A percentile compares a stretch with the other conserved stretches of the same genome.
phyloP scores from a whole-genome alignment of 1,140 invertebrate genomes.

The Arion vulgaris region DNA sequence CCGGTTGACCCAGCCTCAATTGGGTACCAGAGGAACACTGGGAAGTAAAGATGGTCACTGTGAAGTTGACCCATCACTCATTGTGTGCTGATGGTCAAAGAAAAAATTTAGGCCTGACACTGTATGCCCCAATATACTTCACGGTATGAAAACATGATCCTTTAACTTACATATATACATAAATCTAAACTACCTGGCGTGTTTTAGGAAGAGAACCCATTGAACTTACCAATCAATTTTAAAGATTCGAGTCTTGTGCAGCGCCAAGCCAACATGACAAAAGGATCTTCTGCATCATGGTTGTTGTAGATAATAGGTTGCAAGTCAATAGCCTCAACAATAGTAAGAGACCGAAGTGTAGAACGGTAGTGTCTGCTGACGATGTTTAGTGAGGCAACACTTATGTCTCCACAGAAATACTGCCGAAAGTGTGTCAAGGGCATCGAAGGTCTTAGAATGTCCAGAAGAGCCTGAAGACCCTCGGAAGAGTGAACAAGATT shows the following conservation, averaged over 20 bases:
- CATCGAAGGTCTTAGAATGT: constrained; percentile 81
- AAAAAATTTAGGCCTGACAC: too few species aligned
- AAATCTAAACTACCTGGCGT: too few species aligned
- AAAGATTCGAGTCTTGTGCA: constrained; percentile 80
- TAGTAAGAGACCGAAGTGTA: constrained; percentile 80
- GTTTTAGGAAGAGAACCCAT: neutral
- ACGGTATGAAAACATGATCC: too few species aligned
- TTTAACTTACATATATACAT: too few species aligned
- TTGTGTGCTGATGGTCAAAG: too few species aligned
- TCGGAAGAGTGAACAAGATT: constrained; percentile 83
- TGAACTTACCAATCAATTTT: constrained; percentile 76
- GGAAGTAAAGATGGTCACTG: too few species aligned
- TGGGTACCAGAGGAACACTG: too few species aligned
- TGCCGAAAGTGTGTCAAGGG: constrained; percentile 83
- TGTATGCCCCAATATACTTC: too few species aligned
- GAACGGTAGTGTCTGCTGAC: constrained; percentile 78
- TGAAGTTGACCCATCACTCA: too few species aligned
- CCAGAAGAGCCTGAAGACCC: constrained; percentile 78
- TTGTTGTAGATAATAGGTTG: constrained; percentile 61
- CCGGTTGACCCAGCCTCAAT: too few species aligned
- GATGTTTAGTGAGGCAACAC: constrained; percentile 68
- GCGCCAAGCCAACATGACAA: constrained; percentile 84
- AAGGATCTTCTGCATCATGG: constrained; percentile 77
- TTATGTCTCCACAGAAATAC: constrained; percentile 82
- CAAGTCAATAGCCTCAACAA: constrained; percentile 79